Evolutionary conservation across 2,888 invertebrate species (phyloP).

Genomic region (Catocala nupta): DNA sequence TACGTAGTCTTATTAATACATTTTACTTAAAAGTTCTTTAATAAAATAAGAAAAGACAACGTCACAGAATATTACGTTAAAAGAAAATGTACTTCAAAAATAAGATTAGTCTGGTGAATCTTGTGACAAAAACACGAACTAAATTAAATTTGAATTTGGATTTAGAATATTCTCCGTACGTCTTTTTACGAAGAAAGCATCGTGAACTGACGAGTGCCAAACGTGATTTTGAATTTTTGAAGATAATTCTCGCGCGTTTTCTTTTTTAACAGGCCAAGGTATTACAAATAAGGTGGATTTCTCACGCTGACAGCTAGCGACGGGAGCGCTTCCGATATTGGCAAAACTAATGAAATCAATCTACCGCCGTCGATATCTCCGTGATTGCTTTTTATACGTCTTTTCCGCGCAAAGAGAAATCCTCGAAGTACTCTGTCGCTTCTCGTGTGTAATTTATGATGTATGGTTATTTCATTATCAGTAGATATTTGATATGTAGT

Average conservation of each 20-base stretch:
- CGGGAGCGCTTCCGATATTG: constrained; percentile 43
- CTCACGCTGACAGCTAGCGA: constrained; percentile 20
- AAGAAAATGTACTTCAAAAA: too few species aligned
- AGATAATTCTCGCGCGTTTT: neutral
- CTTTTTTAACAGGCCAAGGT: constrained; percentile 2
- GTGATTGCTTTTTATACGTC: constrained; percentile 55
- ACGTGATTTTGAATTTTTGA: neutral
- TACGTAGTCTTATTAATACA: too few species aligned
- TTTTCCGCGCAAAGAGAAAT: constrained; percentile 40
- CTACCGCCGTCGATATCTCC: constrained; percentile 48
- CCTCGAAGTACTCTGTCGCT: constrained; percentile 41
- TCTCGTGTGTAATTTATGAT: constrained; percentile 43
- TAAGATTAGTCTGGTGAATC: too few species aligned
- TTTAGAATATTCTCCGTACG: neutral
- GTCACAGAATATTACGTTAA: too few species aligned
- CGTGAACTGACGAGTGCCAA: neutral
- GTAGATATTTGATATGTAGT: constrained; percentile 21
- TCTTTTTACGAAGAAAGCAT: neutral
- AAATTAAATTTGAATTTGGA: neutral
- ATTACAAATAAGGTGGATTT: constrained; percentile 29
- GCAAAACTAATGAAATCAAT: constrained; percentile 60
- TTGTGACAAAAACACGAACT: neutral
- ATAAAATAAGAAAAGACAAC: too few species aligned
- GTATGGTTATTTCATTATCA: constrained; percentile 39
- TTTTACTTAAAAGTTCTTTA: too few species aligned